phyloP scores from a whole-genome alignment of 1,140 invertebrate species.

The Bursaphelenchus mucronatus region DNA sequence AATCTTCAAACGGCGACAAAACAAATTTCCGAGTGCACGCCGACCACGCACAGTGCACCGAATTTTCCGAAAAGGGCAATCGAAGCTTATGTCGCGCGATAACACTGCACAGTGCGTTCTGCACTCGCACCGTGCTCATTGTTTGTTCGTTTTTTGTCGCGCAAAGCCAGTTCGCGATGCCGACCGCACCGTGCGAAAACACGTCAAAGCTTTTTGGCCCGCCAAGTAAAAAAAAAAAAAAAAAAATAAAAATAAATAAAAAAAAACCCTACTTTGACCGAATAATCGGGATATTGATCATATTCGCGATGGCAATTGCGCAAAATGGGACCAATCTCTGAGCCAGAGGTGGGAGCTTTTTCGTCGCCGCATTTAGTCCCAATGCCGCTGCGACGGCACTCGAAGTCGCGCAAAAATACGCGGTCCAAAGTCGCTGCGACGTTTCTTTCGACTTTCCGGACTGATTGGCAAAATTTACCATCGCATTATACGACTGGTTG shows the following conservation, averaged over 20 bases:
- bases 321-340: conserved; percentile 74
- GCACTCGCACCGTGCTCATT: too few species aligned
- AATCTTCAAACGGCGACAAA: too few species aligned
- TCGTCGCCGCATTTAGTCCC: conserved; percentile 66
- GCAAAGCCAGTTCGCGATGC: too few species aligned
- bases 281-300: conserved; percentile 87
- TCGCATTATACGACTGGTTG: conserved; percentile 85
- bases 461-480: conserved; percentile 89
- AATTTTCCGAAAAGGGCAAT: too few species aligned
- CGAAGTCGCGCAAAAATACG: conserved; percentile 73
- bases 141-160: too few species aligned
- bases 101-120: too few species aligned
- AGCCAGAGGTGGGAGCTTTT: conserved; percentile 51
- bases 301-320: conserved; percentile 82
- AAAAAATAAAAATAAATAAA: conserved; percentile 9
- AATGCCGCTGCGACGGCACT: conserved; percentile 88
- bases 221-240: too few species aligned
- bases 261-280: conserved; percentile 64
- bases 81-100: too few species aligned
- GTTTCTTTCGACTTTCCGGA: conserved; percentile 73
- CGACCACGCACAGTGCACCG: too few species aligned
- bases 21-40: too few species aligned
- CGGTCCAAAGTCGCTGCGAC: conserved; percentile 26
- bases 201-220: too few species aligned
- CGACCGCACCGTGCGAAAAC: too few species aligned